Conservation (phyloP, 2,113 vertebrate species). For the Emydocephalus ijimae region DNA sequence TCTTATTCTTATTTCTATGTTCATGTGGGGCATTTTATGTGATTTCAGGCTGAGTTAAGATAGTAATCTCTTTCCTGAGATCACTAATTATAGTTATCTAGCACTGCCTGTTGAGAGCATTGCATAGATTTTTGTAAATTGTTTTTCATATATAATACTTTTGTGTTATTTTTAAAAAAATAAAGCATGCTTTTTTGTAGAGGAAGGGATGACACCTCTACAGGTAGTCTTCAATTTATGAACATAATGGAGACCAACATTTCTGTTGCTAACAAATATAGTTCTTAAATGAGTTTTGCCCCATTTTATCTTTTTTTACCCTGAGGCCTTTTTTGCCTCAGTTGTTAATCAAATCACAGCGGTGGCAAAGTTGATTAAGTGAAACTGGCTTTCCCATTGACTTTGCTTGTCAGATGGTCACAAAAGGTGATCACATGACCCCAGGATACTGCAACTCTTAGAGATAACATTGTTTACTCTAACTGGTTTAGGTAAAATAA, state of each 20-base stretch:
- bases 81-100: background rate
- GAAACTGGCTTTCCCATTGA: background rate
- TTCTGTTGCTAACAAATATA: background rate
- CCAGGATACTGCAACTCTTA: background rate
- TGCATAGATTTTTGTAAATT: background rate
- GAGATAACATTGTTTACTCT: no score
- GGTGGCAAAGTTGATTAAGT: background rate
- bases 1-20: background rate
- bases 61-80: background rate
- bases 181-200: background rate
- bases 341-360: background rate
- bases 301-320: background rate
- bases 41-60: background rate
- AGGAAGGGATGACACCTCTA: background rate
- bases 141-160: background rate
- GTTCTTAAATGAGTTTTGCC: background rate
- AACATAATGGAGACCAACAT: background rate
- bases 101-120: background rate
- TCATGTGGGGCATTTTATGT: background rate
- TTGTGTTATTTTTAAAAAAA: background rate
- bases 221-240: background rate
- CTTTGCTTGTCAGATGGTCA: background rate
- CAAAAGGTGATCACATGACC: background rate
- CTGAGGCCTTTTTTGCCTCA: background rate
- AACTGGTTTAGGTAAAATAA: no score